Percentiles rank a stretch among this genome's conserved stretches.
phyloP scores from a whole-genome alignment of 1,140 invertebrate genomes.

The Anoplophora glabripennis region DNA sequence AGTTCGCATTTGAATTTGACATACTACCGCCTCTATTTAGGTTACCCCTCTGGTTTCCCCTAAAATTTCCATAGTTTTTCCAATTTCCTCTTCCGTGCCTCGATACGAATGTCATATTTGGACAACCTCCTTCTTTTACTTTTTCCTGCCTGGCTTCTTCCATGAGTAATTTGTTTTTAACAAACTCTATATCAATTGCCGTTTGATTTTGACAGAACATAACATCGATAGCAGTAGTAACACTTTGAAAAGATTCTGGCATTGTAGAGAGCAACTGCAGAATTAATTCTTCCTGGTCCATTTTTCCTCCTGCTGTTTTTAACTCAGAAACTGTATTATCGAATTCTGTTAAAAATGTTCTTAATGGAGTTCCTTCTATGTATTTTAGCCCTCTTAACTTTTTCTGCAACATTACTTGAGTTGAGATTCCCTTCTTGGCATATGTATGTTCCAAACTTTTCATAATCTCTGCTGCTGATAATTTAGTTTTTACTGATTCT shows the following conservation, averaged over 20 bases:
- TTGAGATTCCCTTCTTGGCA: background rate
- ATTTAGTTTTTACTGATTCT: constrained; percentile 9
- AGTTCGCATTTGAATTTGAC: background rate
- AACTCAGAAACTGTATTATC: background rate
- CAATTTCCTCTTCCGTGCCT: background rate
- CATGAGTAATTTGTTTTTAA: background rate
- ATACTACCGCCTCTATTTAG: background rate
- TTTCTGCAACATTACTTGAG: background rate
- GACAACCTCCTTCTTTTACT: no score
- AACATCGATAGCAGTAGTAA: background rate
- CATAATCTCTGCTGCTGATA: constrained; percentile 7
- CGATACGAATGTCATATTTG: no score
- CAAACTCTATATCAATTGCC: background rate
- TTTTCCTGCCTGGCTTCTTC: background rate
- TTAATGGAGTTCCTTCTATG: background rate
- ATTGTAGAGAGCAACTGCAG: background rate
- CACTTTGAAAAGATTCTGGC: background rate
- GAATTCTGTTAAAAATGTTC: background rate
- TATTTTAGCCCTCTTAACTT: background rate
- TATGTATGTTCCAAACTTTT: background rate
- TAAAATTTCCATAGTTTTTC: background rate
- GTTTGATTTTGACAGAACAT: background rate
- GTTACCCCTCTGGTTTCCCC: background rate
- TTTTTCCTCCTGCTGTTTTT: background rate
- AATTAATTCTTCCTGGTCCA: background rate